Conservation (phyloP, 2,888 invertebrate species). For the Parnassius glacialis region DNA sequence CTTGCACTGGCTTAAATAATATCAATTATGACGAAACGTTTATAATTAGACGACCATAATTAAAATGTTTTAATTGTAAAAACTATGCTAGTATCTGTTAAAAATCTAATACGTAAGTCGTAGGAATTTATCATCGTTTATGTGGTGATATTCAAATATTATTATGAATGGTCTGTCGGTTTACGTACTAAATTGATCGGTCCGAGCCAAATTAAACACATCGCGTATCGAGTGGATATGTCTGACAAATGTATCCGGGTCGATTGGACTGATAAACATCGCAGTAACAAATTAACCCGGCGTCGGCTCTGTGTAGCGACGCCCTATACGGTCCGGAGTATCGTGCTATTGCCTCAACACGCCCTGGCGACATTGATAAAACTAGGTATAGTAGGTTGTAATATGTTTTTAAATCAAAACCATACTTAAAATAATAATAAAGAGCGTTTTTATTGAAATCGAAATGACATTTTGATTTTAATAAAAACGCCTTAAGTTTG, state of each 20-base stretch:
- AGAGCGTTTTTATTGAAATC: too few relatives aligned
- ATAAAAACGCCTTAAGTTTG: too few relatives aligned
- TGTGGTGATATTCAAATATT: not conserved
- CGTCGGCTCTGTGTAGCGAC: slow-evolving; percentile 36
- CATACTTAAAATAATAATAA: not conserved
- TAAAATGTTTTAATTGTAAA: too few relatives aligned
- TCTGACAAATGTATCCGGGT: slow-evolving; percentile 51
- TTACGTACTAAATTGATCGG: slow-evolving; percentile 45
- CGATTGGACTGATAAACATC: slow-evolving; percentile 55
- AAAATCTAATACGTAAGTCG: too few relatives aligned
- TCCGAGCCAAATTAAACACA: slow-evolving; percentile 52
- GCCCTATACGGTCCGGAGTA: slow-evolving; percentile 31
- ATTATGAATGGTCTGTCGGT: slow-evolving; percentile 1
- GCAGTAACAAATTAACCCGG: slow-evolving; percentile 67
- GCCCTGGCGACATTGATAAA: slow-evolving; percentile 63
- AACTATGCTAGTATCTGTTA: too few relatives aligned
- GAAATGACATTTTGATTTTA: too few relatives aligned
- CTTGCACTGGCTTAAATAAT: too few relatives aligned
- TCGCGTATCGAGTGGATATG: slow-evolving; percentile 49
- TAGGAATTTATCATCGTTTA: too few relatives aligned
- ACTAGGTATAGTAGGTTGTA: slow-evolving; percentile 33
- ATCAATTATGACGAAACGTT: too few relatives aligned
- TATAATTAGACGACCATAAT: too few relatives aligned
- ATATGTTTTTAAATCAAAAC: not conserved
- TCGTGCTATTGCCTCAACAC: slow-evolving; percentile 54